Evolutionary conservation across 2,888 invertebrate genomes (phyloP).

Genomic region (Aspidapion aeneum): DNA sequence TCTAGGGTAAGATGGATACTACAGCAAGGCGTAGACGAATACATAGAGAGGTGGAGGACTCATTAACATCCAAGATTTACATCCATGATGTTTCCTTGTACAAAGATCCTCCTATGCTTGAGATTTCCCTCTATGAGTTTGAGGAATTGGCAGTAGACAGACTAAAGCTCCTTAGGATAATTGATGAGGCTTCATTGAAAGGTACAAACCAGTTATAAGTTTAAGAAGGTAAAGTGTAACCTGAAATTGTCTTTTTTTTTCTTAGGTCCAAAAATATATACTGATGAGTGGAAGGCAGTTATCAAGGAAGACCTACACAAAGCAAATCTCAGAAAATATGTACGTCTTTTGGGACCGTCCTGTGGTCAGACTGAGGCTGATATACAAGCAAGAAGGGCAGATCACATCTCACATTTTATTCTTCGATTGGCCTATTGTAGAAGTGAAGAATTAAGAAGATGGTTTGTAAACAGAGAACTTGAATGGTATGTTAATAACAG

Average conservation of each 20-base stretch:
- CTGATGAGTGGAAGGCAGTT: slow-evolving; percentile 65
- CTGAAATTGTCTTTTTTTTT: too few relatives aligned
- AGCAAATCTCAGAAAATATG: slow-evolving; percentile 64
- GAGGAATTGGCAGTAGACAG: slow-evolving; percentile 84
- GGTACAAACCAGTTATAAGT: too few relatives aligned
- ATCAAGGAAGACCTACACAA: slow-evolving; percentile 62
- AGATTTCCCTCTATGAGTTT: slow-evolving; percentile 78
- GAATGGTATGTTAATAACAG: slow-evolving; percentile 81
- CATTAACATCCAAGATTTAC: slow-evolving; percentile 55
- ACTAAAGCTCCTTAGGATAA: slow-evolving; percentile 69
- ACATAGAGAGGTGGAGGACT: slow-evolving; percentile 34
- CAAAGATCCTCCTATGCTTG: slow-evolving; percentile 66
- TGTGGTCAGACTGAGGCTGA: slow-evolving; percentile 55
- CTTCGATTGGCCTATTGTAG: slow-evolving; percentile 88
- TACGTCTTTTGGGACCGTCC: slow-evolving; percentile 54
- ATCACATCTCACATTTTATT: slow-evolving; percentile 92
- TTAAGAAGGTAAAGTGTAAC: too few relatives aligned
- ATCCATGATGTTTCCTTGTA: slow-evolving; percentile 80
- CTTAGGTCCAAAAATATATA: slow-evolving; percentile 53
- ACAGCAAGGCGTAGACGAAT: slow-evolving; percentile 35
- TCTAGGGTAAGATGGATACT: slow-evolving; percentile 32
- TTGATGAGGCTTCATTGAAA: slow-evolving; percentile 70
- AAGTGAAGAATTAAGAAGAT: slow-evolving; percentile 77
- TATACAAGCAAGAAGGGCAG: slow-evolving; percentile 65
- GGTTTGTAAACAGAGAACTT: slow-evolving; percentile 87